Evolutionary conservation across 2,797 vertebrate species (phyloP).

Genomic region (Simalia tracyae): DNA sequence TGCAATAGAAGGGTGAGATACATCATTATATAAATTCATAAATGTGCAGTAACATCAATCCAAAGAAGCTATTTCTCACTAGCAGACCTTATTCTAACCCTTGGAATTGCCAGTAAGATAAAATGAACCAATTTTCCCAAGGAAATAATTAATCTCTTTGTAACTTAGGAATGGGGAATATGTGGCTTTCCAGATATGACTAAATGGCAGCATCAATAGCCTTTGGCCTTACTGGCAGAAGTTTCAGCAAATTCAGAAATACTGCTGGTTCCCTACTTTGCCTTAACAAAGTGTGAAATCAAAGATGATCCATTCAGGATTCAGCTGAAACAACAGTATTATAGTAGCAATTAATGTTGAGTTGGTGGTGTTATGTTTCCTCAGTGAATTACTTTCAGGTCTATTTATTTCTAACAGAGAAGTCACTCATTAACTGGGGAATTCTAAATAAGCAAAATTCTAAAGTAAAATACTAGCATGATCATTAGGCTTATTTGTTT

Average conservation of each 20-base stretch:
- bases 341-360: slow-evolving; percentile 8
- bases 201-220: background rate
- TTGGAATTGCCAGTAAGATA: background rate
- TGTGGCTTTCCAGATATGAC: background rate
- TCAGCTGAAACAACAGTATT: background rate
- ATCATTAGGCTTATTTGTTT: slow-evolving; percentile 1
- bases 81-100: background rate
- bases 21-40: background rate
- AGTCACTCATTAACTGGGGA: background rate
- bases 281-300: slow-evolving; percentile 20
- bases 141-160: background rate
- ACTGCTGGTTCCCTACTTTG: background rate
- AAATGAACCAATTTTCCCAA: background rate
- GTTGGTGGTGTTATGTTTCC: background rate
- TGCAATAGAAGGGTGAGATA: background rate
- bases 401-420: slow-evolving; percentile 30
- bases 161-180: background rate
- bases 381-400: background rate
- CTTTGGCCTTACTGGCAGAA: background rate
- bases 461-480: background rate
- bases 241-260: background rate
- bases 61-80: background rate
- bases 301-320: background rate
- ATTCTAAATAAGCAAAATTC: slow-evolving; percentile 6
- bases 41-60: background rate